These are phyloP conservation scores for Steatornis caripensis DNA, from an alignment of 2,113 vertebrate species.

Conservation along the genomic window DNA sequence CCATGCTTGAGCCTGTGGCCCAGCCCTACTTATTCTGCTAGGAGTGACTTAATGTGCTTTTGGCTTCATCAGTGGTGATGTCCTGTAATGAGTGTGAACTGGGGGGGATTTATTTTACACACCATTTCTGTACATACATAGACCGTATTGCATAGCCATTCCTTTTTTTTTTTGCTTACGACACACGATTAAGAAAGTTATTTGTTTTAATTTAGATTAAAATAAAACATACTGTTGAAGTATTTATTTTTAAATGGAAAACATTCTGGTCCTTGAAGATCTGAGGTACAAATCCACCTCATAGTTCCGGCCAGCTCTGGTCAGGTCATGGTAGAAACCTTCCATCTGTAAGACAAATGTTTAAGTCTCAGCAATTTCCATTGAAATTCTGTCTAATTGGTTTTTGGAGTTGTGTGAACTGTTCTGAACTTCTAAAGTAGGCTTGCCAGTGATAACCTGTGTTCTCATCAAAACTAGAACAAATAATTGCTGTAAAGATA, in stretches of 20 bases:
- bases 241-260: neutral
- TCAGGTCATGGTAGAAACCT: neutral
- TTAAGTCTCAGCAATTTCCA: neutral
- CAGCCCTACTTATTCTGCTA: neutral
- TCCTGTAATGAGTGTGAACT: neutral
- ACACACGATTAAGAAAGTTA: neutral
- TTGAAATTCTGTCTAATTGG: neutral
- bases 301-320: neutral
- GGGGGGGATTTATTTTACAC: neutral
- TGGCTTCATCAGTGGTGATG: neutral
- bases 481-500: neutral
- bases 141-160: neutral
- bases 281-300: neutral
- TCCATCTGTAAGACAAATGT: neutral
- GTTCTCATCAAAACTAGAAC: neutral
- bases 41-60: neutral
- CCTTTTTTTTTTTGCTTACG: neutral
- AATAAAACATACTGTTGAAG: neutral
- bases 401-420: neutral
- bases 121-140: neutral
- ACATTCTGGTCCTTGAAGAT: neutral
- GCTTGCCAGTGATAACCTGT: neutral
- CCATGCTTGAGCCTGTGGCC: neutral
- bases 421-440: neutral
- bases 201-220: neutral